These are phyloP conservation scores for Perca fluviatilis DNA, from an alignment of 2,113 vertebrate genomes.

Conservation along the genomic window DNA sequence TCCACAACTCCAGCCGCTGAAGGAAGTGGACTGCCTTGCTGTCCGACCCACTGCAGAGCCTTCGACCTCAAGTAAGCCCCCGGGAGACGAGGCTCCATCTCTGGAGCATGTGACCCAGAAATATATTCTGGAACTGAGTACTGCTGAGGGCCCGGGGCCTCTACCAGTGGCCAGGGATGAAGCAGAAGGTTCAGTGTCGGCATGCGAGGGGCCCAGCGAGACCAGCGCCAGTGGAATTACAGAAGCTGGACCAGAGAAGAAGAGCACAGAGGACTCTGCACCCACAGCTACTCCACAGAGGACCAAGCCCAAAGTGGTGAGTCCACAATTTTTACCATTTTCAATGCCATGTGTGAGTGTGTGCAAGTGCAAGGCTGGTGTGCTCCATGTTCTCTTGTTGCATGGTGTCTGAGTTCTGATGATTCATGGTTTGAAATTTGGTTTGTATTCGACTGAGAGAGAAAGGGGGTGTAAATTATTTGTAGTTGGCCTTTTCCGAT, in stretches of 20 bases:
- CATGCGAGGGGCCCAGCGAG: constrained; percentile 81
- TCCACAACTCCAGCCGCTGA: constrained; percentile 76
- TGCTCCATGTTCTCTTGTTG: background rate
- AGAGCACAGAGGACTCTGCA: constrained; percentile 81
- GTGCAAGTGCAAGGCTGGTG: background rate
- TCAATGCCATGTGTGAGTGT: background rate
- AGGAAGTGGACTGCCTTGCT: constrained; percentile 60
- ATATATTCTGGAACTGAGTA: constrained; percentile 87
- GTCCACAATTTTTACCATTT: constrained; percentile 66
- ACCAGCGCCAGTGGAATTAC: constrained; percentile 71
- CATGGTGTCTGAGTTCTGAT: constrained; percentile 1
- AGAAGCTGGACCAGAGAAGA: constrained; percentile 82
- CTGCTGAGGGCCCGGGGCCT: constrained; percentile 71
- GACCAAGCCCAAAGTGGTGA: constrained; percentile 96
- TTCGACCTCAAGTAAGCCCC: constrained; percentile 64
- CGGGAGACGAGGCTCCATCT: constrained; percentile 82
- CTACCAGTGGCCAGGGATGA: constrained; percentile 50
- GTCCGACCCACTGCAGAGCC: constrained; percentile 65
- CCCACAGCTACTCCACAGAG: constrained; percentile 74
- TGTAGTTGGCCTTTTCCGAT: background rate
- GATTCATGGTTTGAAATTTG: background rate
- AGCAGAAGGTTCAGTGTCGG: constrained; percentile 30
- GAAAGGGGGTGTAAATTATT: background rate
- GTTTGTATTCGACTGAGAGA: background rate
- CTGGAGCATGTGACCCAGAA: constrained; percentile 92